Evolutionary conservation across 1,140 invertebrate genomes (phyloP), one percentile per base, ranked within the genome.

Genomic region (Trachelipus rathkii): DNA sequence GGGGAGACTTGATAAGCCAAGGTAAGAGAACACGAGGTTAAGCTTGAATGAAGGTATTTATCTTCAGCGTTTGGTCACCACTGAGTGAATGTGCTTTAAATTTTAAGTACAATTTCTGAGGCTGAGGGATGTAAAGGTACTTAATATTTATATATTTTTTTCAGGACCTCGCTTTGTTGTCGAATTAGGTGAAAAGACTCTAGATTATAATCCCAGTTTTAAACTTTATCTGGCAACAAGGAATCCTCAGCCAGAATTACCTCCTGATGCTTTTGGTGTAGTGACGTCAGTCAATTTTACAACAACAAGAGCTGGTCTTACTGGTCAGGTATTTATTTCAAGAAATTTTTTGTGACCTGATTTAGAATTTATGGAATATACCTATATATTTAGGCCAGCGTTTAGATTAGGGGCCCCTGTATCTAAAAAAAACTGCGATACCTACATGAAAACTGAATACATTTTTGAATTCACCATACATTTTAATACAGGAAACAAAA

Each of bases 201-300:
- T 95, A 19, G 93, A 95, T 85, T 92, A 91, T 78, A 91, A 95
- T 84, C 87, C 89, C 73, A 89, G 92, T 23, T 97, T 97, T 82
- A 87, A 89, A 76, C 82, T 98, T 73, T 93, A 94, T 83, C 81
- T 98, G 60, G 89, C 91, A 0, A 94, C 93, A 0, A 87, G 92
- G 79, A 90, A 91, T 78, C 86, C 90, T 15, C 85, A 88, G 46
- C 85, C 90, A 67, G 84, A 88, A 79, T 83, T 92, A 70, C 86
- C 88, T 67, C 86, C 89, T 73, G 87, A 92, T 85, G 85, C 88
- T 73, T 82, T 84, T 72, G 84, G 90, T 67, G 83, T 90, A 10
- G 84, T 95, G n/a, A 90, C 89, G 7, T 85, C 89, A 50, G 87
- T 95, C 15, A 92, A 94, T 85, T 96, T 96, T 83, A 92, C 93